Conservation (phyloP, 2,888 invertebrate species). For the Hartigia nigra region DNA sequence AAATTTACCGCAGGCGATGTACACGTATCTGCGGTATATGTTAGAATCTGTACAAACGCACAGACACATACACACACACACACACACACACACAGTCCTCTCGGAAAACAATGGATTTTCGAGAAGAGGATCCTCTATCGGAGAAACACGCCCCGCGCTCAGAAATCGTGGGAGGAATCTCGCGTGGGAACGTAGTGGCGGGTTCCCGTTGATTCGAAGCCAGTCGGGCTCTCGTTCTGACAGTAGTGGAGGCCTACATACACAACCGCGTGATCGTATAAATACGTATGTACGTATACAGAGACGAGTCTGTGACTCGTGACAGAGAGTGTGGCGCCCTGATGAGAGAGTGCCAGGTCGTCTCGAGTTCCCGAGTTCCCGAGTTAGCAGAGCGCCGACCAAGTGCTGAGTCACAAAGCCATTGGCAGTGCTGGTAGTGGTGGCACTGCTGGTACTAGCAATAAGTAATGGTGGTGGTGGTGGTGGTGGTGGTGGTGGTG, state of each 20-base stretch:
- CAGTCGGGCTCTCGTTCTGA: slow-evolving; percentile 18
- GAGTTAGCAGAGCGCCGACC: slow-evolving; percentile 3
- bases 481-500: neutral
- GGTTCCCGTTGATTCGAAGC: slow-evolving; percentile 20
- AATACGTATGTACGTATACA: neutral
- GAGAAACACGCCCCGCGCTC: slow-evolving; percentile 35
- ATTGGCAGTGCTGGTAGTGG: neutral
- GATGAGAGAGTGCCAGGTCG: neutral
- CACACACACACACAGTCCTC: neutral
- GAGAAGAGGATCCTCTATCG: slow-evolving; percentile 36
- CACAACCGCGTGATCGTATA: neutral
- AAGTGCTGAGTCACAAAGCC: slow-evolving; percentile 29
- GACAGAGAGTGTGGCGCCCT: neutral
- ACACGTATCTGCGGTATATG: neutral
- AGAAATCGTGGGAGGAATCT: slow-evolving; percentile 50
- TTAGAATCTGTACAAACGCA: neutral
- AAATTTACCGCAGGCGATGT: neutral
- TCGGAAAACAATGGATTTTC: slow-evolving; percentile 18
- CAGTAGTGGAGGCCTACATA: neutral
- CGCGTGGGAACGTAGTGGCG: slow-evolving; percentile 46
- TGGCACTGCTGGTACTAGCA: neutral
- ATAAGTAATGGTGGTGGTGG: neutral
- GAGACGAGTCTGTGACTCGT: too few relatives aligned
- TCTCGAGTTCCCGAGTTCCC: slow-evolving; percentile 3
- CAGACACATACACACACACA: too few relatives aligned